phyloP scores from a whole-genome alignment of 2,888 invertebrate genomes.

The Meghimatium bilineatum region DNA sequence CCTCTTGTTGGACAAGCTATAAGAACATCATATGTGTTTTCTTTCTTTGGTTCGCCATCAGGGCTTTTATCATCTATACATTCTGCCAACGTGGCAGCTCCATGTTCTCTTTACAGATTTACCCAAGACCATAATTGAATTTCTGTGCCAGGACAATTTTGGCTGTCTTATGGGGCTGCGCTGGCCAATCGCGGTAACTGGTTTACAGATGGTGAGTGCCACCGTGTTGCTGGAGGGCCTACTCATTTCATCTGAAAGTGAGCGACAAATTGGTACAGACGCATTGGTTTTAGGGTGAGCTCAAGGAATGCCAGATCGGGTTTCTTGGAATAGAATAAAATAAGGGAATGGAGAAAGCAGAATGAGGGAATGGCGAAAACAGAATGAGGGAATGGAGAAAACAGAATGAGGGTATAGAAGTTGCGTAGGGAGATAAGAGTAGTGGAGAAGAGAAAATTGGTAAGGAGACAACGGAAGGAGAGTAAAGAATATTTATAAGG shows the following conservation, averaged over 20 bases:
- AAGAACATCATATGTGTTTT: not conserved
- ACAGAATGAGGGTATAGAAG: not conserved
- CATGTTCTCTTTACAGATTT: conserved; percentile 54
- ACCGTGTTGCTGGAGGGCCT: conserved; percentile 32
- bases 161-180: conserved; percentile 33
- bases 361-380: not conserved
- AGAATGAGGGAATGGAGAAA: not conserved
- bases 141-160: conserved; percentile 44
- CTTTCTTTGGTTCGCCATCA: not conserved
- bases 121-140: conserved; percentile 52
- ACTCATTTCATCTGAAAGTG: conserved; percentile 34
- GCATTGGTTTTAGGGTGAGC: conserved; percentile 20
- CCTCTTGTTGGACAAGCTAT: not conserved
- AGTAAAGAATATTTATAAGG: too few relatives aligned
- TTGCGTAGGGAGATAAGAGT: not conserved
- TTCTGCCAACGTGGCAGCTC: conserved; percentile 45
- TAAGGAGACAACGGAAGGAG: not conserved
- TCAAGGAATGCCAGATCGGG: conserved; percentile 10
- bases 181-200: conserved; percentile 44
- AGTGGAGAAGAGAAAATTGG: not conserved
- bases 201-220: conserved; percentile 46
- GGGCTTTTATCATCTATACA: conserved; percentile 42
- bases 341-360: not conserved
- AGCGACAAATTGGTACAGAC: conserved; percentile 40
- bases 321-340: not conserved